Base-by-base conservation (phyloP, 2,113 vertebrate species). In the Cololabis saira region DNA sequence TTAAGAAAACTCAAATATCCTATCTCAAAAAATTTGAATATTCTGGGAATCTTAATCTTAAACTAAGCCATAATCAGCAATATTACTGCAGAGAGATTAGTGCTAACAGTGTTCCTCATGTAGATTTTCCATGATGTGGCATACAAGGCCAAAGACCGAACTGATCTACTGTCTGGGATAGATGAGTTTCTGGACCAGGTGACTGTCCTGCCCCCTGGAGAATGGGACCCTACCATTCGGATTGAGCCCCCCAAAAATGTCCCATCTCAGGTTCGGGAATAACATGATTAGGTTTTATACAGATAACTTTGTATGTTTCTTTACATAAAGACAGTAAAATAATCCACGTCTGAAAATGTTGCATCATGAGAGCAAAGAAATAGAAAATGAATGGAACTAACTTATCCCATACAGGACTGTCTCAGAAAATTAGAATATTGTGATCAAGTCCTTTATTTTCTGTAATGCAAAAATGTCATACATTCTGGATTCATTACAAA, bases 151-250 rank as follows among this genome's bases (percentile, higher is more conserved):
- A 98, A 97, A 92, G 96, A 98, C 83, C 83, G 96, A 83, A 96
- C 93, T 19, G 96, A 98, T 90, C 94, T 98, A 15, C 91, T 98
- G 58, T 96, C 97, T 64, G 97, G 97, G 84, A 96, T 98, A 70
- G 97, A 98, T 83, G 97, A 98, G 79, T 98, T 98, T 91, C 94
- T 98, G 76, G 96, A 98, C 88, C 97, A 98, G 92, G 97, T 98
- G 61, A 98, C 95, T 67, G 97, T 98, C 65, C 88, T 98, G 37
- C 96, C 96, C 80, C 96, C 96, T 45, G 97, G 97, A 71, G 97
- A 98, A 80, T 98, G 97, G 97, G 97, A 98, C 88, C 96, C 96
- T 75, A 95, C 97, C 7, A 98, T 98, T 86, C 95, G 97, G 52
- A 98, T 98, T 84, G 97, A 98, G 48, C 97, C 97, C 13, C 97